A percentile compares a stretch with the other conserved stretches of the same genome.
phyloP scores from a whole-genome alignment of 2,113 vertebrate species.

The Corydoras maculifer region DNA sequence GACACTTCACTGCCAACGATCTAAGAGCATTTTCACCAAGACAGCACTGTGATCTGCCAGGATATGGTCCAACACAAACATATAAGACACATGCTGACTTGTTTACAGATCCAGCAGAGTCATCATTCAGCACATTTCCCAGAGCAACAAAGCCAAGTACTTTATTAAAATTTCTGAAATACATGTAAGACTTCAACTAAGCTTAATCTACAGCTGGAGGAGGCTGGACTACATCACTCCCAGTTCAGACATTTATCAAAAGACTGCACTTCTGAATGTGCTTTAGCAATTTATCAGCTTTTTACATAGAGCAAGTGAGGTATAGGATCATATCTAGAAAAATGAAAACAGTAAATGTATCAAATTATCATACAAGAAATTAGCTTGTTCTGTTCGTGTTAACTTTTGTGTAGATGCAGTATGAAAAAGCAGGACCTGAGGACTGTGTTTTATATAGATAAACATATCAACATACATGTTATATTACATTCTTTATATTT shows the following conservation, averaged over 20 bases:
- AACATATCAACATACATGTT: too few relatives aligned
- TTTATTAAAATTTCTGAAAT: neutral
- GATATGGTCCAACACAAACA: constrained; percentile 16
- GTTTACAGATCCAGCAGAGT: constrained; percentile 8
- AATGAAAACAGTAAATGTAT: too few relatives aligned
- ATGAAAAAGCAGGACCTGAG: too few relatives aligned
- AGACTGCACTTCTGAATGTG: neutral
- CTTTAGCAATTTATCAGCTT: too few relatives aligned
- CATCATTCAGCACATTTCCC: constrained; percentile 24
- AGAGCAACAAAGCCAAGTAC: neutral
- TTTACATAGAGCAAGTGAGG: too few relatives aligned
- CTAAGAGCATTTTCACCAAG: constrained; percentile 24
- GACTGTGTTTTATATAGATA: too few relatives aligned
- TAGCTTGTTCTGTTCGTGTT: too few relatives aligned
- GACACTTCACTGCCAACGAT: constrained; percentile 22
- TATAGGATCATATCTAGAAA: too few relatives aligned
- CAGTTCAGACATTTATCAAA: neutral
- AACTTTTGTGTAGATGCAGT: too few relatives aligned
- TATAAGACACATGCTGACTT: constrained; percentile 21
- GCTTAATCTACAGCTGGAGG: neutral
- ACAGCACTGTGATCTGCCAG: constrained; percentile 6
- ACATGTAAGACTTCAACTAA: neutral
- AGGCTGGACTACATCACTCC: neutral
- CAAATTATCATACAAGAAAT: too few relatives aligned
- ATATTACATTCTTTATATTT: too few relatives aligned